These are phyloP conservation scores for Nasonia vitripennis DNA, from an alignment of 1,140 invertebrate genomes.

Conservation along the genomic window DNA sequence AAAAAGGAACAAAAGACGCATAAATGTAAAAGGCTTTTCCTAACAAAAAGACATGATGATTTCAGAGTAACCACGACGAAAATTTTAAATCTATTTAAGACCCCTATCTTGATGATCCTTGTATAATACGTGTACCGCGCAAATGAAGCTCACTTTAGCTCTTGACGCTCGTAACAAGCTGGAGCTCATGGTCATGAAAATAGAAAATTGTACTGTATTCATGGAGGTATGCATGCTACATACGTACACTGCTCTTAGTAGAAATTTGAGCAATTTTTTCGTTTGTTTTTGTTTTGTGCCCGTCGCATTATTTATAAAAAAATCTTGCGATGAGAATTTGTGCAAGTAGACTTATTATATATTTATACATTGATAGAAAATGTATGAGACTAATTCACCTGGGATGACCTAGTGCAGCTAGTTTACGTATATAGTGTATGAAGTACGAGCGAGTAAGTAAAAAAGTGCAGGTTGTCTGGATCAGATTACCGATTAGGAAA, in stretches of 20 bases:
- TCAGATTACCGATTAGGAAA: neutral
- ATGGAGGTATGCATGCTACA: neutral
- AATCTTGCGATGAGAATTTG: no score
- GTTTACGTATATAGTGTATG: neutral
- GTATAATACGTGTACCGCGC: neutral
- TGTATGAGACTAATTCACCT: neutral
- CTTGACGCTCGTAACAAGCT: constrained; percentile 12
- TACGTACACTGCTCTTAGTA: no score
- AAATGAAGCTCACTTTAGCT: constrained; percentile 28
- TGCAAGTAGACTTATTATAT: no score
- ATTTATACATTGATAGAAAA: no score
- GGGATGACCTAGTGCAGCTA: neutral
- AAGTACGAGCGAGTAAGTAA: neutral
- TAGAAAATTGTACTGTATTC: neutral
- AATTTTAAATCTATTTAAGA: constrained; percentile 18
- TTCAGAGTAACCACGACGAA: neutral
- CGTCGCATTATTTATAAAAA: no score
- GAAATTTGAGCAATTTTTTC: no score
- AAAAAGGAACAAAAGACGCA: neutral
- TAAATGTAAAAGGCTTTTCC: neutral
- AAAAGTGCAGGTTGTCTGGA: neutral
- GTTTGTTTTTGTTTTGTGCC: no score
- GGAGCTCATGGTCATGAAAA: constrained; percentile 12
- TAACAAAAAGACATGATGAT: neutral
- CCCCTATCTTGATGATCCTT: constrained; percentile 13